Conservation (phyloP, 1,140 invertebrate species). For the Palaemon carinicauda region DNA sequence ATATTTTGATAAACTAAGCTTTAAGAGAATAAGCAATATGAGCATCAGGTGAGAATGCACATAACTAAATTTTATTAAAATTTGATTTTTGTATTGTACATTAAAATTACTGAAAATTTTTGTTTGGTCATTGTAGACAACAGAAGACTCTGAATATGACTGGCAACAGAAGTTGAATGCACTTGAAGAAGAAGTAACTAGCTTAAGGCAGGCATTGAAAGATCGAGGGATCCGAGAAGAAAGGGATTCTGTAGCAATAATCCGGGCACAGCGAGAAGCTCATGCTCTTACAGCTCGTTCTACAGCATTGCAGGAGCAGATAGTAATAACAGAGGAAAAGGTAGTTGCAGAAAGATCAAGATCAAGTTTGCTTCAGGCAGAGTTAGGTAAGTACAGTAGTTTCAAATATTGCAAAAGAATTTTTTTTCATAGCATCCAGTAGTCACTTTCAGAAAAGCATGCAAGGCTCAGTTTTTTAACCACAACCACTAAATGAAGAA, state of each 20-base stretch:
- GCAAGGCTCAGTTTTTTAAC: too few species aligned
- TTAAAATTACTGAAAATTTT: too few species aligned
- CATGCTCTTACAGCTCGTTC: slow-evolving; percentile 18
- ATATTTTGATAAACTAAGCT: too few species aligned
- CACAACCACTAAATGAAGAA: too few species aligned
- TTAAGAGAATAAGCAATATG: too few species aligned
- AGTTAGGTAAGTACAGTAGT: slow-evolving; percentile 13
- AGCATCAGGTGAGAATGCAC: too few species aligned
- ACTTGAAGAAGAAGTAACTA: slow-evolving; percentile 33
- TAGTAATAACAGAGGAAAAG: slow-evolving; percentile 31
- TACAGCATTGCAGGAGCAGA: slow-evolving; percentile 30
- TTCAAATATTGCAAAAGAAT: too few species aligned
- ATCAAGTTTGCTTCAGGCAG: slow-evolving; percentile 11
- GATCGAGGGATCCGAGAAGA: slow-evolving; percentile 35
- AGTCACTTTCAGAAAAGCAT: too few species aligned
- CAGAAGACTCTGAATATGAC: slow-evolving; percentile 43
- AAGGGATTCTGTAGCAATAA: slow-evolving; percentile 30
- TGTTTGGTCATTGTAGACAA: neutral
- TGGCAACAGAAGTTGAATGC: slow-evolving; percentile 14
- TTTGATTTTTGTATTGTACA: too few species aligned
- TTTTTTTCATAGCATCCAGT: neutral
- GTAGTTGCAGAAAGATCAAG: slow-evolving; percentile 21
- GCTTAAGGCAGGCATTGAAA: slow-evolving; percentile 13
- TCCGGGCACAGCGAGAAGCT: slow-evolving; percentile 28
- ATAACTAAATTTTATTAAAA: too few species aligned